Evolutionary conservation across 2,888 invertebrate genomes (phyloP).

Genomic region (Micropterix aruncella): DNA sequence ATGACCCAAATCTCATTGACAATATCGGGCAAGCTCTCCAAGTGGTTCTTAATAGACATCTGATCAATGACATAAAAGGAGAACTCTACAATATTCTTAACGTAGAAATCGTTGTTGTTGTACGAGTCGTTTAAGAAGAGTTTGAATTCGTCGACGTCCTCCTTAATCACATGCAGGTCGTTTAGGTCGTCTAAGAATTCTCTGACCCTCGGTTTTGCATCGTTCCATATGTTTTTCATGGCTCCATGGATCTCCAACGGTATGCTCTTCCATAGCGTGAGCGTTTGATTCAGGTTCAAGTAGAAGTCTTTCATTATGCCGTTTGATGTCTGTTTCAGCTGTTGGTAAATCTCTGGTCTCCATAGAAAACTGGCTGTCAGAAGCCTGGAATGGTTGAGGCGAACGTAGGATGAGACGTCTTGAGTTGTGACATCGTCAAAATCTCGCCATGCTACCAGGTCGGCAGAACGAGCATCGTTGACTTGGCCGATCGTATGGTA

Average conservation of each 20-base stretch:
- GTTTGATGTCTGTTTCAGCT: slow-evolving; percentile 25
- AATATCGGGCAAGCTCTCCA: slow-evolving; percentile 66
- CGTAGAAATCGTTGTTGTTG: slow-evolving; percentile 69
- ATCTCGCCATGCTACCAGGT: slow-evolving; percentile 67
- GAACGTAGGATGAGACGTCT: slow-evolving; percentile 64
- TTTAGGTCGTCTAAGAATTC: slow-evolving; percentile 61
- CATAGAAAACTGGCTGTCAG: slow-evolving; percentile 67
- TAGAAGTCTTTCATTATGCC: slow-evolving; percentile 26
- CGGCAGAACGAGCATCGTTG: slow-evolving; percentile 61
- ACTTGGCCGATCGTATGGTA: slow-evolving; percentile 61
- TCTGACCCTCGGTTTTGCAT: slow-evolving; percentile 54
- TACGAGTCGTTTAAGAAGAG: slow-evolving; percentile 63
- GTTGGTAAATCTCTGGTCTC: slow-evolving; percentile 57
- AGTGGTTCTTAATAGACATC: slow-evolving; percentile 59
- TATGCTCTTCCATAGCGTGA: slow-evolving; percentile 30
- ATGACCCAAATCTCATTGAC: slow-evolving; percentile 73
- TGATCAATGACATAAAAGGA: slow-evolving; percentile 61
- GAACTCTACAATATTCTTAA: slow-evolving; percentile 60
- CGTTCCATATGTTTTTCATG: slow-evolving; percentile 56
- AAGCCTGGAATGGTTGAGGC: slow-evolving; percentile 71
- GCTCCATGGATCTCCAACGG: slow-evolving; percentile 57
- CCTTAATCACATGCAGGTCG: slow-evolving; percentile 54
- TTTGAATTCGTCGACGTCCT: slow-evolving; percentile 56
- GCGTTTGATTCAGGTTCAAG: slow-evolving; percentile 28
- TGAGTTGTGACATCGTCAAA: slow-evolving; percentile 67